Conservation (phyloP, 2,888 invertebrate genomes). For the Mythimna ferrago region DNA sequence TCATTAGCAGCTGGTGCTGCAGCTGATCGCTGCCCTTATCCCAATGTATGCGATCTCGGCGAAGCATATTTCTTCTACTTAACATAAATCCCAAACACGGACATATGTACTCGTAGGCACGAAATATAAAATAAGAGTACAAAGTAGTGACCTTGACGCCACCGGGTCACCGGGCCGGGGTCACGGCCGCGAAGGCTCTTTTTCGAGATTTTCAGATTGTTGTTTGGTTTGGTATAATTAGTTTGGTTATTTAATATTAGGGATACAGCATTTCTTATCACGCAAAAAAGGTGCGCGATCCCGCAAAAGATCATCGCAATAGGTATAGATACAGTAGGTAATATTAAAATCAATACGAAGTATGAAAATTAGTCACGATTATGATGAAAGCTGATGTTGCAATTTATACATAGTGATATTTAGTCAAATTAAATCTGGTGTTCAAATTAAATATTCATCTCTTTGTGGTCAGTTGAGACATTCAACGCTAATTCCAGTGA, state of each 20-base stretch:
- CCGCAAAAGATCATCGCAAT: neutral
- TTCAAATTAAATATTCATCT: conserved; percentile 3
- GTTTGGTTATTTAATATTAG: too few relatives aligned
- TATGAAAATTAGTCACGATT: conserved; percentile 7
- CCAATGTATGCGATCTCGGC: too few relatives aligned
- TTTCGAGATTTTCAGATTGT: neutral
- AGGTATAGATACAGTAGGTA: too few relatives aligned
- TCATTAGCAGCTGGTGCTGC: too few relatives aligned
- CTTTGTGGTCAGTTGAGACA: neutral
- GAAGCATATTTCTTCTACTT: neutral
- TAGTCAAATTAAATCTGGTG: neutral
- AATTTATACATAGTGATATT: conserved; percentile 2
- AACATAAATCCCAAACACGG: neutral
- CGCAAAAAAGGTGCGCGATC: too few relatives aligned
- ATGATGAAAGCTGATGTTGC: neutral
- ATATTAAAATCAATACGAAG: conserved; percentile 2
- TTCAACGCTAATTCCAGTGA: conserved; percentile 9
- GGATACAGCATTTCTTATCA: too few relatives aligned
- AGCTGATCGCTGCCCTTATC: too few relatives aligned
- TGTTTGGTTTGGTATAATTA: too few relatives aligned
- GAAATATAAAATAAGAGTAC: neutral
- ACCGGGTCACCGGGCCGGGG: neutral
- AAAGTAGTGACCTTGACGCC: conserved; percentile 14
- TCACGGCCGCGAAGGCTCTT: conserved; percentile 7
- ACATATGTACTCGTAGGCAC: conserved; percentile 3